These are phyloP conservation scores for Zaprionus inermis DNA, from an alignment of 1,140 invertebrate genomes.

Conservation along the genomic window DNA sequence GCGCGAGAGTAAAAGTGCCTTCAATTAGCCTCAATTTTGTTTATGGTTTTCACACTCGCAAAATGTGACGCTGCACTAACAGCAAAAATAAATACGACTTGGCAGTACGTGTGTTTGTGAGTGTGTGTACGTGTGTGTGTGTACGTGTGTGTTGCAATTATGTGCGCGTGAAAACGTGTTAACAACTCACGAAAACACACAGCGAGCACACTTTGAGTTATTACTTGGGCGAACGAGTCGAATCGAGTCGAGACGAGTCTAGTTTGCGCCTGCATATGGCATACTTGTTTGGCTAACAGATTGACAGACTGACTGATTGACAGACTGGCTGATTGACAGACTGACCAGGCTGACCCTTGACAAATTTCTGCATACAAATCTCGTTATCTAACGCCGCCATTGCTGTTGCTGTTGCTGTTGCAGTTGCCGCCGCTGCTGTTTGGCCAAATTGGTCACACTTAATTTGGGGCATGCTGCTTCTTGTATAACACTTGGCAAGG, in stretches of 20 bases:
- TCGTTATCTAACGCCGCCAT: conserved; percentile 31
- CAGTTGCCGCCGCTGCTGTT: neutral
- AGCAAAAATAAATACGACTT: conserved; percentile 27
- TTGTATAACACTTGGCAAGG: conserved; percentile 37
- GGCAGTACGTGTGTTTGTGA: neutral
- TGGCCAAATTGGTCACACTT: conserved; percentile 55
- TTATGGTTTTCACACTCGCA: conserved; percentile 48
- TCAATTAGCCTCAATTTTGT: conserved; percentile 53
- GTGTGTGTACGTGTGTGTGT: conserved; percentile 12
- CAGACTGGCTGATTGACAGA: neutral
- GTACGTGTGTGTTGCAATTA: conserved; percentile 45
- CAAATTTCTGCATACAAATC: conserved; percentile 52
- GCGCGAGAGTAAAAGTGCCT: conserved; percentile 47
- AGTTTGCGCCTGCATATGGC: conserved; percentile 1
- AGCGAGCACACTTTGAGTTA: conserved; percentile 35
- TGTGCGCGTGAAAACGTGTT: conserved; percentile 53
- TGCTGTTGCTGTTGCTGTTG: neutral
- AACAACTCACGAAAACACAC: conserved; percentile 46
- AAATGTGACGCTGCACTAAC: conserved; percentile 42
- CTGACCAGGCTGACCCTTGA: conserved; percentile 43
- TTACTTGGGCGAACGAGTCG: conserved; percentile 20
- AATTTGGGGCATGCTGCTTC: conserved; percentile 55
- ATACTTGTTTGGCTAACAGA: conserved; percentile 7
- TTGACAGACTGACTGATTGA: neutral
- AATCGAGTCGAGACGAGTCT: neutral